phyloP scores from a whole-genome alignment of 1,140 invertebrate genomes.

The Pseudoatta argentina region DNA sequence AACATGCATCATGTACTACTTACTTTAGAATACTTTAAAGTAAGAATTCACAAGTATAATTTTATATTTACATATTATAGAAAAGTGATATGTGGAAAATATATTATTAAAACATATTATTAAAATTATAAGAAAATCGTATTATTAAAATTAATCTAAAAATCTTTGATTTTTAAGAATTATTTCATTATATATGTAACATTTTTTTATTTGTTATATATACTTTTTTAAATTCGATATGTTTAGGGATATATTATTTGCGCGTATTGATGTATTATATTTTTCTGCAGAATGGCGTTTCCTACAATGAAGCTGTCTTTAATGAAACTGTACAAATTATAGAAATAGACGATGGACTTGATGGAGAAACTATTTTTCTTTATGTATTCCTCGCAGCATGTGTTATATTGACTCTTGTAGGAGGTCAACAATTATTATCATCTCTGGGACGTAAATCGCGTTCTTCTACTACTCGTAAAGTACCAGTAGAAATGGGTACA shows the following conservation, averaged over 20 bases:
- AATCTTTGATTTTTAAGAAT: no score
- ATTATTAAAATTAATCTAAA: no score
- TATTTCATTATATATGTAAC: no score
- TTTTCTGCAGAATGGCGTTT: constrained; percentile 88
- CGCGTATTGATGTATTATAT: constrained; percentile 8
- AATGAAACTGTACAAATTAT: constrained; percentile 99
- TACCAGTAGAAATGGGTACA: constrained; percentile 91
- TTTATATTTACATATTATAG: no score
- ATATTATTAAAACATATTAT: no score
- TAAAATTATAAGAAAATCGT: no score
- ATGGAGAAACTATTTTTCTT: constrained; percentile 99
- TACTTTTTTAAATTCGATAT: not conserved
- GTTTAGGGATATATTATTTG: not conserved
- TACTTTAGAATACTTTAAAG: no score
- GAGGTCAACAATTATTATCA: constrained; percentile 95
- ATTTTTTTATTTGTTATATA: no score
- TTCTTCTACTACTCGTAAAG: constrained; percentile 88
- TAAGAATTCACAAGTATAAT: no score
- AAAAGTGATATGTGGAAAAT: no score
- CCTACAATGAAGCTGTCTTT: constrained; percentile 96
- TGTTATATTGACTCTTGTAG: constrained; percentile 94
- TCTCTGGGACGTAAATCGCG: constrained; percentile 90
- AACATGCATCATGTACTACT: no score
- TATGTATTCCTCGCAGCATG: constrained; percentile 97
- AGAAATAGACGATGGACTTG: constrained; percentile 98